These are phyloP conservation scores for Dynastes tityus DNA, from an alignment of 2,888 invertebrate species.

Conservation along the genomic window DNA sequence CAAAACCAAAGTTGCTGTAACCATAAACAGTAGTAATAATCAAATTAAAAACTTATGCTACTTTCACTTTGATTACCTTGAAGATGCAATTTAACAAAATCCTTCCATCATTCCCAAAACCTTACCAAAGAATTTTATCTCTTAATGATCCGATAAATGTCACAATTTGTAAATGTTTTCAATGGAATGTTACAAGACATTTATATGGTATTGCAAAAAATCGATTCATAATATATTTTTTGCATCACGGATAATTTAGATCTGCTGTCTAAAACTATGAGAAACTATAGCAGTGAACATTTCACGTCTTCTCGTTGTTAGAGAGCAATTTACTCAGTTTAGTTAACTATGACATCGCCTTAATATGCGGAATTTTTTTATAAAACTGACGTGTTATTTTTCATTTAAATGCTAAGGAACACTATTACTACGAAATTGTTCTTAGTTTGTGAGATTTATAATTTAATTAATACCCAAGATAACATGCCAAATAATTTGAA, in stretches of 20 bases:
- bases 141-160: slow-evolving; percentile 11
- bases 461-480: no score
- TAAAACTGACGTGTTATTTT: background rate
- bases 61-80: slow-evolving; percentile 23
- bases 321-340: no score
- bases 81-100: background rate
- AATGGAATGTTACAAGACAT: slow-evolving; percentile 16
- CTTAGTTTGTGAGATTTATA: no score
- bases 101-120: background rate
- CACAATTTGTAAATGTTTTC: slow-evolving; percentile 10
- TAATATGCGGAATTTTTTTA: background rate
- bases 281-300: background rate
- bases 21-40: background rate
- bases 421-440: no score
- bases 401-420: background rate
- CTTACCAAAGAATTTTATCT: slow-evolving; percentile 4
- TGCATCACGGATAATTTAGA: background rate
- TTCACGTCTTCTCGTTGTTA: no score
- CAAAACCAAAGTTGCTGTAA: background rate
- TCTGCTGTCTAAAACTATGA: background rate
- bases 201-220: slow-evolving; percentile 6
- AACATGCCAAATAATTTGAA: no score
- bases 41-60: background rate
- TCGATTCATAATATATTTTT: background rate
- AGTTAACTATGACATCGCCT: no score